A percentile compares a stretch with the other conserved stretches of the same genome.
phyloP scores from a whole-genome alignment of 2,888 invertebrate genomes.

The Seira ritae region DNA sequence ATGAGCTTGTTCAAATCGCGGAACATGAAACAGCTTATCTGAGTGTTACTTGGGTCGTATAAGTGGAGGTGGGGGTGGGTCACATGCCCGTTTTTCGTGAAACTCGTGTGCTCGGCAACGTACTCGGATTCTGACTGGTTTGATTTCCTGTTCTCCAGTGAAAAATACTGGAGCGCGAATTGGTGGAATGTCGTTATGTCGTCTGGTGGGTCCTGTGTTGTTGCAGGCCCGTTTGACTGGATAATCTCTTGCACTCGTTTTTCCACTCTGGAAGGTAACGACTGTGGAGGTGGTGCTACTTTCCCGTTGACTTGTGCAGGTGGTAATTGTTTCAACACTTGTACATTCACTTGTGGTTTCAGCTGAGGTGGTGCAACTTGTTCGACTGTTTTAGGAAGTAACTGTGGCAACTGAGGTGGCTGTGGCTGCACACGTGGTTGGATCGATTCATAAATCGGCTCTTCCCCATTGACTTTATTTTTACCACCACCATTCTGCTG shows the following conservation, averaged over 20 bases:
- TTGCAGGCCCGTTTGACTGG: not conserved
- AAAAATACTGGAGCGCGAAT: conserved; percentile 20
- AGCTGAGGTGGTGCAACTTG: not conserved
- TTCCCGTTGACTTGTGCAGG: no score
- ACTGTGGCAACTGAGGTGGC: not conserved
- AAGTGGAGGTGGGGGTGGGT: conserved; percentile 89
- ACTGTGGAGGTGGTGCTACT: not conserved
- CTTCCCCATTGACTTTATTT: conserved; percentile 75
- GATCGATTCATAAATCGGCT: conserved; percentile 90
- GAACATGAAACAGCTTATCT: conserved; percentile 69
- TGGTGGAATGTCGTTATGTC: conserved; percentile 14
- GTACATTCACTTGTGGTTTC: conserved; percentile 2
- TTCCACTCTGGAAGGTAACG: conserved; percentile 80
- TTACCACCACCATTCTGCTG: not conserved
- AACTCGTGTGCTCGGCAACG: conserved; percentile 20
- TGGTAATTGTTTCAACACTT: no score
- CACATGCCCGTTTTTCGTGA: not conserved
- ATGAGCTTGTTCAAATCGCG: conserved; percentile 94
- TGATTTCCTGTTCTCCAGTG: not conserved
- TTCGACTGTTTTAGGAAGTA: not conserved
- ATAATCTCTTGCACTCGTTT: conserved; percentile 85
- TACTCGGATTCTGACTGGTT: not conserved
- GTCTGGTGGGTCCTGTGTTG: not conserved
- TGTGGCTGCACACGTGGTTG: conserved; percentile 79
- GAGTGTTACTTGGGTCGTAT: conserved; percentile 94